Evolutionary conservation across 2,888 invertebrate species (phyloP), one percentile per base, ranked within the genome.

Genomic region (Automeris io): DNA sequence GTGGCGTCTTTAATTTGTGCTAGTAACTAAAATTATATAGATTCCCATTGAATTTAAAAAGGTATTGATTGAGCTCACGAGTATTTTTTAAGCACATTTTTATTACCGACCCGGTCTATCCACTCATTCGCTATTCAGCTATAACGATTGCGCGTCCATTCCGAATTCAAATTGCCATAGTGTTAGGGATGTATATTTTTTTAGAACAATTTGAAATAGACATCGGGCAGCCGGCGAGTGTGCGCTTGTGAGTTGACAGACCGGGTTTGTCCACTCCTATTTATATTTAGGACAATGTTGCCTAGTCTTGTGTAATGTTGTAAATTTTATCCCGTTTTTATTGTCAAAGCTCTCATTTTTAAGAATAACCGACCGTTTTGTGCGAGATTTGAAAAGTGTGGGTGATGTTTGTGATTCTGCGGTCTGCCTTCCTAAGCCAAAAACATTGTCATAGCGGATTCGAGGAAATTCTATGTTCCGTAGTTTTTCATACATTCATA

Each of bases 161-260:
- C 60, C 58, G 52, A 52, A 57, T 53, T 53, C 43, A 47, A 42
- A 54, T 51, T 51, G 51, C 49, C 45, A 49, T 57, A 59, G 42
- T 39, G 33, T 22, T 37, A 43, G 42, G 29, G 42, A 37, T 44
- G 23, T 49, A 42, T 45, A 42, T 43, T 12, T 9, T 38, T 40
- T 45, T 41, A 40, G 37, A 51, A 42, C 45, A 40, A 44, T 43
- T 44, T 44, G 37, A 40, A 41, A 46, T 42, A 44, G 34, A 29
- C 16, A 29, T 29, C 29, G 29, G 23, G 19, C 11, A 36, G 21
- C n/a, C 25, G 34, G 35, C 18, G 37, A 33, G 34, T 41, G 43
- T 46, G 22, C 43, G 44, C 48, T n/a, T n/a, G 39, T 41, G 47
- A 46, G 49, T 18, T 35, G 18, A 34, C 39, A 21, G 12, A 11